Base-by-base conservation (phyloP, 2,888 invertebrate genomes). In the Iphiclides podalirius region DNA sequence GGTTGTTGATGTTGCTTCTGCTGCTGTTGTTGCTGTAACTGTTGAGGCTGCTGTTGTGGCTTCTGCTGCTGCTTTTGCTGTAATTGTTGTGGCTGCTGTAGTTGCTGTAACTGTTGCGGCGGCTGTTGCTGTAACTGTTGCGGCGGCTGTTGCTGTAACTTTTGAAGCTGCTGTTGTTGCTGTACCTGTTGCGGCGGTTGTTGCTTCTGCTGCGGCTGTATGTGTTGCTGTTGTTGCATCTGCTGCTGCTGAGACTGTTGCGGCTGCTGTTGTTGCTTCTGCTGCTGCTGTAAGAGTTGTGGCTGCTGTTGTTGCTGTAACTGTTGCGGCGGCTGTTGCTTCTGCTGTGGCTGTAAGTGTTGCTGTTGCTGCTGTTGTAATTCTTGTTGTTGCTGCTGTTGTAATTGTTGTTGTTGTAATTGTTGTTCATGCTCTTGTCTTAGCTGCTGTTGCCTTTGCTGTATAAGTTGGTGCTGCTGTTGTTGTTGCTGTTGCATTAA, bases 31-130 rank as follows among this genome's bases (percentile, higher is more conserved):
- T 57, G 47, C 57, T 59, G 4, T 37, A 47, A 26, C 61, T 60
- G 53, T 42, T 65, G 66, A n/a, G n/a, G n/a, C 46, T 64, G 64
- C 34, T 13, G 34, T 15, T 61, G 62, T n/a, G n/a, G n/a, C n/a
- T n/a, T n/a, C n/a, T n/a, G n/a, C n/a, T n/a, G n/a, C n/a, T n/a
- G n/a, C n/a, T n/a, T n/a, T 7, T 57, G 60, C 45, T 53, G 38
- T 63, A 60, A 54, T 41, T 68, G 70, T 37, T 66, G 65, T 36
- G 66, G 67, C 15, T 64, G 63, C 39, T 63, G 61, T n/a, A n/a
- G n/a, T n/a, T n/a, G n/a, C n/a, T n/a, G n/a, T 12, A 62, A 63
- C 15, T 58, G 63, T 33, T 59, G 61, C 33, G 61, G 61, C 41
- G 51, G 66, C 26, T 57, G 57, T 17, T 52, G 54, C 28, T 55